A percentile compares a stretch with the other conserved stretches of the same genome.
These are phyloP conservation scores for Malaclemys terrapin DNA, from an alignment of 2,113 vertebrate genomes.

Conservation along the genomic window DNA sequence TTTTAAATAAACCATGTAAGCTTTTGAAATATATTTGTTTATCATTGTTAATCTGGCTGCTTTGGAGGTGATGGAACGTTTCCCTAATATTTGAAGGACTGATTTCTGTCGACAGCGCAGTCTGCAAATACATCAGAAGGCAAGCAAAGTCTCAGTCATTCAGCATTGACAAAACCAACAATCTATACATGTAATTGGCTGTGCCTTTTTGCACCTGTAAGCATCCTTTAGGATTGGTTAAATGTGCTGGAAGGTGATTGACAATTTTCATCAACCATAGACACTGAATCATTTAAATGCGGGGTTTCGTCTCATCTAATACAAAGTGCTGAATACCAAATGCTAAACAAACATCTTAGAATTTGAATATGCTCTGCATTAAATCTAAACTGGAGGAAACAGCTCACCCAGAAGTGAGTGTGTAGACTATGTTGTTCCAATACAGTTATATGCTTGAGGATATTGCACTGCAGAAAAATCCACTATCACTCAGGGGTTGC, in stretches of 20 bases:
- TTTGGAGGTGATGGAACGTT: neutral
- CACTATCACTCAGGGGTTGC: neutral
- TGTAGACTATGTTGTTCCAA: accelerated
- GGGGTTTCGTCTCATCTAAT: conserved; percentile 19
- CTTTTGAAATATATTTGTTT: neutral
- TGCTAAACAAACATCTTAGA: conserved; percentile 48
- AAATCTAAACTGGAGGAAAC: neutral
- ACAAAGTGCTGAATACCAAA: conserved; percentile 63
- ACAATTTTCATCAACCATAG: conserved; percentile 66
- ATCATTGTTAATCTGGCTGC: neutral
- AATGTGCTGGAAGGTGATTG: conserved; percentile 39
- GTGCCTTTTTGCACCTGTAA: conserved; percentile 53
- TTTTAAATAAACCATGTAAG: neutral
- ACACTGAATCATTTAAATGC: conserved; percentile 59
- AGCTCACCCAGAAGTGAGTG: neutral
- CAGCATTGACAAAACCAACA: neutral
- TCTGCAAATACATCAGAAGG: neutral
- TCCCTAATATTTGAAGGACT: neutral
- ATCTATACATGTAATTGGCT: conserved; percentile 7
- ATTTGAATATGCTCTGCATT: conserved; percentile 38
- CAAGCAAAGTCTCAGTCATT: neutral
- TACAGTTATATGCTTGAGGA: neutral
- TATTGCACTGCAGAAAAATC: neutral
- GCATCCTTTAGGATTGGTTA: conserved; percentile 51
- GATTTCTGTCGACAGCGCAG: neutral